Evolutionary conservation across 1,140 invertebrate genomes (phyloP).

Genomic region (Carposina sasakii): DNA sequence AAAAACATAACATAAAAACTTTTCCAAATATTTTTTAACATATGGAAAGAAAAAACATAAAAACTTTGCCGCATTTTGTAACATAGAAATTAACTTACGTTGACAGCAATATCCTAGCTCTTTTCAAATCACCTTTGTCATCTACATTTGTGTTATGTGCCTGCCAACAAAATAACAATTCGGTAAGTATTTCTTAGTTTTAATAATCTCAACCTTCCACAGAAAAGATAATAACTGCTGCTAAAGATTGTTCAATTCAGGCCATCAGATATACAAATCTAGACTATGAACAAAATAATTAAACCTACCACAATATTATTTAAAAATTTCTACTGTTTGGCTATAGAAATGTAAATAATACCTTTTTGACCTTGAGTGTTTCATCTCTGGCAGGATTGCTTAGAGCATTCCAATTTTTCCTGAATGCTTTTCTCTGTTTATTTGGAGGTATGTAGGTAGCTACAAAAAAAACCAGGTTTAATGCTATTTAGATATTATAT

Average conservation of each 20-base stretch:
- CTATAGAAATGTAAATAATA: slow-evolving; percentile 18
- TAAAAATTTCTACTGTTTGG: too few relatives aligned
- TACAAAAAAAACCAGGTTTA: slow-evolving; percentile 29
- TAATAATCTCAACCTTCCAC: too few relatives aligned
- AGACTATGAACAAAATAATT: too few relatives aligned
- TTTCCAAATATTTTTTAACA: neutral
- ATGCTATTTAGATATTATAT: neutral
- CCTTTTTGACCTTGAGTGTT: slow-evolving; percentile 48
- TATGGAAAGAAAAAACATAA: too few relatives aligned
- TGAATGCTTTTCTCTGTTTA: slow-evolving; percentile 42
- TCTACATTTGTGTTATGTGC: slow-evolving; percentile 43
- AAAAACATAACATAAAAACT: slow-evolving; percentile 10
- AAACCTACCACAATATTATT: too few relatives aligned
- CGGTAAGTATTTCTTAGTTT: too few relatives aligned
- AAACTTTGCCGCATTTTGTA: neutral
- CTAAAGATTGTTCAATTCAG: too few relatives aligned
- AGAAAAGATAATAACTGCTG: too few relatives aligned
- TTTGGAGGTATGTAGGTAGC: slow-evolving; percentile 60
- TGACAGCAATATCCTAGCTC: slow-evolving; percentile 43
- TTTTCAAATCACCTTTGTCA: slow-evolving; percentile 45
- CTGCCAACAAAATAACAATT: too few relatives aligned
- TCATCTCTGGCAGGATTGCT: slow-evolving; percentile 38
- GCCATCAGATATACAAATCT: too few relatives aligned
- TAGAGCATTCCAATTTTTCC: slow-evolving; percentile 47
- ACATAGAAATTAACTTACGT: slow-evolving; percentile 33